These are phyloP conservation scores for Charanyca ferruginea DNA, from an alignment of 2,888 invertebrate species.

Conservation along the genomic window DNA sequence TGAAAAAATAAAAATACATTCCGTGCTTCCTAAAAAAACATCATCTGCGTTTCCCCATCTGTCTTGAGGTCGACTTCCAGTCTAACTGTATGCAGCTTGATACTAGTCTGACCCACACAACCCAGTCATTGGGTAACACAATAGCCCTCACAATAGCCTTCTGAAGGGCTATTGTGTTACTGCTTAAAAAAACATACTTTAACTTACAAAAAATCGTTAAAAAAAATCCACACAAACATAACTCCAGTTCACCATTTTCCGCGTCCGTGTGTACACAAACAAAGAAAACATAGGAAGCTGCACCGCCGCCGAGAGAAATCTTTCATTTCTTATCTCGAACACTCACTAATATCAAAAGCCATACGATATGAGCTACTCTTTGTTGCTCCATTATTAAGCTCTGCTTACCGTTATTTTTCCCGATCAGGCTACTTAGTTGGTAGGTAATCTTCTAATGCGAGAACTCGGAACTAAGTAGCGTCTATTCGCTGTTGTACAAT, in stretches of 20 bases:
- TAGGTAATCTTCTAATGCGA: conserved; percentile 11
- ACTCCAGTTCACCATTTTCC: neutral
- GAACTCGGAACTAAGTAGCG: no score
- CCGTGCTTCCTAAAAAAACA: no score
- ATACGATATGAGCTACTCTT: conserved; percentile 56
- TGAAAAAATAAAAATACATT: no score
- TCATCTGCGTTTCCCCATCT: no score
- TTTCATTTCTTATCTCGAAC: conserved; percentile 86
- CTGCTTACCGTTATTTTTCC: neutral
- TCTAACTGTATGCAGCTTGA: no score
- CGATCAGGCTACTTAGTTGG: conserved; percentile 1
- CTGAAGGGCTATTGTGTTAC: no score
- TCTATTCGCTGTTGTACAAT: no score
- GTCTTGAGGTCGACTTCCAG: no score
- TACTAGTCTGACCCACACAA: no score
- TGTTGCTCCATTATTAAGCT: conserved; percentile 47
- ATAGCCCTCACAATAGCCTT: no score
- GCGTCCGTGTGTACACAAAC: conserved; percentile 65
- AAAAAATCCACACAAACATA: neutral
- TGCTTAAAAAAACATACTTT: no score
- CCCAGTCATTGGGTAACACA: no score
- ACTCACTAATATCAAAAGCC: conserved; percentile 74
- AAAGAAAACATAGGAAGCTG: conserved; percentile 71
- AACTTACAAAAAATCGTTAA: neutral
- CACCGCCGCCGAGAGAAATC: conserved; percentile 70